Evolutionary conservation across 2,888 invertebrate species (phyloP), one percentile per base, ranked within the genome.

Genomic region (Bellardia pandia): DNA sequence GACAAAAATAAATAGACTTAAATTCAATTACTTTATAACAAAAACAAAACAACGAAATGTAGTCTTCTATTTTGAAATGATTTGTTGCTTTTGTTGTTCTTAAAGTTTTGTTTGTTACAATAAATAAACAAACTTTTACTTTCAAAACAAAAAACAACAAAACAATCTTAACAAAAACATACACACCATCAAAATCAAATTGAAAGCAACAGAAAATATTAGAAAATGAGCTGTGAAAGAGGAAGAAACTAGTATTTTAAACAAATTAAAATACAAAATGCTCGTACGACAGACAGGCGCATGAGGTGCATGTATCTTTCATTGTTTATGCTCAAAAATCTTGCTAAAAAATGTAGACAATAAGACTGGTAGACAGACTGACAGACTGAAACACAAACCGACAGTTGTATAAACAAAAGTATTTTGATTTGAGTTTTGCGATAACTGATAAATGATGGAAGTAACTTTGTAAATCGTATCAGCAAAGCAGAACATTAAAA

Each of bases 111-210:
- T 58, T 40, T 33, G 23, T 23, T n/a, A 5, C 37, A 74, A 23
- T 23, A 16, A 45, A 16, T 7, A 66, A 66, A 48, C 8, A 37
- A 13, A 68, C 74, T 74, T 81, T 81, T 81, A 66, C 74, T 75
- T 58, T 81, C 66, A 74, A 66, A 66, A 62, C 48, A 71, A 42
- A 53, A 51, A 37, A 71, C 60, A 56, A 56, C 16, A 53, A 53
- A 77, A 56, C n/a, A 64, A 30, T 14, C 53, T 3, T 6, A 30
- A 42, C 5, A 13, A 40, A n/a, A 53, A 64, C 40, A 30, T 56
- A 6, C 56, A 53, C 53, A 45, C 53, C 23, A 2, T 14, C 48
- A 40, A 76, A 64, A 14, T 51, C 51, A 30, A 40, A 40, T 40
- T 37, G 58, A 14, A 37, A 45, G 3, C 11, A 60, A 60, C 2